A percentile compares a stretch with the other conserved stretches of the same genome.
Evolutionary conservation across 2,113 vertebrate genomes (phyloP).

Genomic region (Engystomops pustulosus): DNA sequence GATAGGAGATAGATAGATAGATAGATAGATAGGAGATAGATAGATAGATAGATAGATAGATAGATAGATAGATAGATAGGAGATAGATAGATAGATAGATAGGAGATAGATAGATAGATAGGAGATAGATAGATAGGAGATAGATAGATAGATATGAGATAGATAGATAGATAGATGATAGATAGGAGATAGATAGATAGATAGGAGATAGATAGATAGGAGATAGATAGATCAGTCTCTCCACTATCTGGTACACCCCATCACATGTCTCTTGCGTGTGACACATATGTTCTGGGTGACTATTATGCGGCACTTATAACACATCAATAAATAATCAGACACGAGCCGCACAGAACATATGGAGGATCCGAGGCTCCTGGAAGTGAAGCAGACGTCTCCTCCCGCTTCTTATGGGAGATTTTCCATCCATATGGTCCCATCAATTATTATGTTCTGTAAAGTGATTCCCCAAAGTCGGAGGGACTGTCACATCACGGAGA

Average conservation of each 20-base stretch:
- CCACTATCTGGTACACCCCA: neutral
- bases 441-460: conserved; percentile 4
- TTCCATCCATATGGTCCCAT: conserved; percentile 20
- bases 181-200: no score
- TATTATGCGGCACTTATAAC: neutral
- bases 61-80: no score
- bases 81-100: no score
- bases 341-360: conserved; percentile 17
- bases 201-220: no score
- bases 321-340: conserved; percentile 29
- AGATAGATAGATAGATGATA: no score
- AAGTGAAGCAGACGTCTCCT: neutral
- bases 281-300: neutral
- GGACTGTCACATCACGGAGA: neutral
- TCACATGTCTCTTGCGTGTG: neutral
- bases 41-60: no score
- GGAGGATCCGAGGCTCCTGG: neutral
- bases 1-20: no score
- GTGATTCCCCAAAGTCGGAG: neutral
- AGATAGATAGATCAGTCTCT: no score
- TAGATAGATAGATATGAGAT: no score
- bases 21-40: no score
- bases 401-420: conserved; percentile 13
- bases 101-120: no score
- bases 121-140: no score